These are phyloP conservation scores for Antedon bifida DNA, from an alignment of 35 echinoderm and acorn worm genomes.

Conservation along the genomic window DNA sequence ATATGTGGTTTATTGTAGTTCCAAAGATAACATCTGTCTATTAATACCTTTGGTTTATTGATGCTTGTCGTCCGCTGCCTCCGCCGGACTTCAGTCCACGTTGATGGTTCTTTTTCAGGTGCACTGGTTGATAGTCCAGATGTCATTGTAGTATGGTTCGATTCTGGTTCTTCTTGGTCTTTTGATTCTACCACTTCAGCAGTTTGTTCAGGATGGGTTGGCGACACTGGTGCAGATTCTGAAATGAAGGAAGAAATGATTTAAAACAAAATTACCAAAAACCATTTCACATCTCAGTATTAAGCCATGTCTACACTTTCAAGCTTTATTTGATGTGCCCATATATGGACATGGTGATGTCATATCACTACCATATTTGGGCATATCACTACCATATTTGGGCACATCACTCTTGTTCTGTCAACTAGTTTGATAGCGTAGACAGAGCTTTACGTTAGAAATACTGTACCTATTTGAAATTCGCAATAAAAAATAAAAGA, in stretches of 20 bases:
- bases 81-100: slow-evolving; percentile 84
- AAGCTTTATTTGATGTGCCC: too few relatives aligned
- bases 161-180: neutral
- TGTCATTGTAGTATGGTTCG: slow-evolving; percentile 18
- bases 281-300: too few relatives aligned
- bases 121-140: slow-evolving; percentile 80
- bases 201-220: slow-evolving; percentile 38
- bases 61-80: slow-evolving; percentile 44
- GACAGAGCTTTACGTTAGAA: neutral
- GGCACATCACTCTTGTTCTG: too few relatives aligned
- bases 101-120: slow-evolving; percentile 70
- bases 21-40: too few relatives aligned
- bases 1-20: too few relatives aligned
- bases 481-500: neutral
- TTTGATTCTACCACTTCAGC: neutral
- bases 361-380: too few relatives aligned
- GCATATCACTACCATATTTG: too few relatives aligned
- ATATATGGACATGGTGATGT: too few relatives aligned
- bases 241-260: neutral
- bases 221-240: slow-evolving; percentile 89
- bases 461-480: neutral
- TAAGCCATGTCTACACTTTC: too few relatives aligned
- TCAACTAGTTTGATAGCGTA: too few relatives aligned
- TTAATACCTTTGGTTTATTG: slow-evolving; percentile 39
- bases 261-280: neutral